Base-by-base conservation (phyloP, 2,113 vertebrate genomes). In the Nanger granti region DNA sequence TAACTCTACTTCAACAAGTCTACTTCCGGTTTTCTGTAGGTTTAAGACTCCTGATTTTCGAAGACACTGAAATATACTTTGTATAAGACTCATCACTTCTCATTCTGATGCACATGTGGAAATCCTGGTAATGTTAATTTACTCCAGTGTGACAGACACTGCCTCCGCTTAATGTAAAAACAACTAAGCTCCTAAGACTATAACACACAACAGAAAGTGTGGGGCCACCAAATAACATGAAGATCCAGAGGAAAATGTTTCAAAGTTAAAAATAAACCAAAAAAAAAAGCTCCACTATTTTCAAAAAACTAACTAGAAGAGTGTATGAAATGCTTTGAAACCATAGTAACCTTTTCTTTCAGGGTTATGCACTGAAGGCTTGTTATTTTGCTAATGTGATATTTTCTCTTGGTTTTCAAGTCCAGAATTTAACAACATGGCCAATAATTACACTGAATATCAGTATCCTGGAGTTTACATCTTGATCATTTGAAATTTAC, bases 341-440 rank as follows among this genome's bases (percentile, higher is more conserved):
- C 60, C 59, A 64, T 10, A 93, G 91, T 97, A 94, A 92, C 96
- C 93, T 97, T 64, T 66, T 82, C 5, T 80, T 95, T 87, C 79
- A 92, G 69, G 92, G 91, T 82, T 82, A 95, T 11, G 52, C 44
- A 55, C 47, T 89, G 80, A 66, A 84, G 62, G 9, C 92, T 96
- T 94, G 47, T 90, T 94, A 92, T 66, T 96, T 96, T 82, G 69
- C 83, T 92, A 96, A 90, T 92, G 76, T 95, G 94, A 91, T 89
- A 95, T 94, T 82, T 95, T 97, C 80, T 87, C 57, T 64, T 55
- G 18, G 69, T 83, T 80, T 89, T 92, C 29, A 93, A 96, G 37
- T 88, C 57, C 87, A 66, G 24, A 54, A 49, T 97, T 97, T 91
- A 95, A 89, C 57, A 90, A 73, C 55, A 64, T 14, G 60, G 29